Evolutionary conservation across 2,797 vertebrate species (phyloP).

Genomic region (Steatocranus sp.): DNA sequence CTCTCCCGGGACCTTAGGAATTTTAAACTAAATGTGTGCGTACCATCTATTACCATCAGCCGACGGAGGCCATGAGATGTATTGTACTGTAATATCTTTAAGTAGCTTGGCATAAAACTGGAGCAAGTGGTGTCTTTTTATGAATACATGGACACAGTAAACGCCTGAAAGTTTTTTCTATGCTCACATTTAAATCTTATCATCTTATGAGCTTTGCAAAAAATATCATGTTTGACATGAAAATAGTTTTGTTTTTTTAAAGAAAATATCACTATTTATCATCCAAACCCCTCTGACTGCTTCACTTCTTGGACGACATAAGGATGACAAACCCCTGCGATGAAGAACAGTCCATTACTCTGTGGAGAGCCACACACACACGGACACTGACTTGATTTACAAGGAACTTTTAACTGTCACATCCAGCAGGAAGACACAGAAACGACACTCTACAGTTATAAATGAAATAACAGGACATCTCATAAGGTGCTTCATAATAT

Average conservation of each 20-base stretch:
- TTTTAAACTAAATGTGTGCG: neutral
- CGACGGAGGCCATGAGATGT: neutral
- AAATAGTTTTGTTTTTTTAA: neutral
- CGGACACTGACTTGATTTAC: slow-evolving; percentile 40
- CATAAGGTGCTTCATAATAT: slow-evolving; percentile 72
- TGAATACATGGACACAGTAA: neutral
- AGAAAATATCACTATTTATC: neutral
- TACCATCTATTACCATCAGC: neutral
- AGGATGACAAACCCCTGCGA: neutral
- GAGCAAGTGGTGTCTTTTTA: neutral
- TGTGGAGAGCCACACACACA: slow-evolving; percentile 9
- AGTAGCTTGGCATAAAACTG: neutral
- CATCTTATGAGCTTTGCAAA: neutral
- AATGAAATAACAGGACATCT: slow-evolving; percentile 34
- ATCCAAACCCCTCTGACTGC: neutral
- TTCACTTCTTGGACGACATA: neutral
- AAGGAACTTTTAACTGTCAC: slow-evolving; percentile 44
- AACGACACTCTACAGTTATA: slow-evolving; percentile 32
- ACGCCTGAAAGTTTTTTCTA: neutral
- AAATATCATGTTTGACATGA: rapidly evolving
- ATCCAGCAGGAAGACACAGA: slow-evolving; percentile 49
- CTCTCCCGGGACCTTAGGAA: neutral
- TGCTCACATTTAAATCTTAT: neutral
- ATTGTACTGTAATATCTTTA: neutral
- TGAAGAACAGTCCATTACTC: slow-evolving; percentile 65